Percentiles rank a stretch among this genome's conserved stretches.
Evolutionary conservation across 2,113 vertebrate species (phyloP).

Genomic region (Misgurnus mizolepis): DNA sequence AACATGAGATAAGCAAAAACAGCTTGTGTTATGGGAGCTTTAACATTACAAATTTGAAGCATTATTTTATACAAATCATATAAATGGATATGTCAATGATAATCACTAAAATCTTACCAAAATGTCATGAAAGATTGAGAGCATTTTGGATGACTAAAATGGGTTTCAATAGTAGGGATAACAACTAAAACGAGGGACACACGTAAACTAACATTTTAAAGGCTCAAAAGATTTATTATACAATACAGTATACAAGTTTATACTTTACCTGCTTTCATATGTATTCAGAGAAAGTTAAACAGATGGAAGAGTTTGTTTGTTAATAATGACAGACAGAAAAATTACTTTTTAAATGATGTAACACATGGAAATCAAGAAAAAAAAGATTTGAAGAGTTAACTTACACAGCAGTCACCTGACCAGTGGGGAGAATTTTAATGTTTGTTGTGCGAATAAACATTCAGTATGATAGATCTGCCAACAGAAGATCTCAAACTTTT

Average conservation of each 20-base stretch:
- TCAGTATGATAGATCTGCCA: constrained; percentile 60
- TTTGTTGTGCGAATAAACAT: constrained; percentile 59
- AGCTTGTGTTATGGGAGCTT: too few species aligned
- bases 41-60: too few species aligned
- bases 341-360: constrained; percentile 56
- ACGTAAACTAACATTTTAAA: too few species aligned
- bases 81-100: too few species aligned
- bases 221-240: too few species aligned
- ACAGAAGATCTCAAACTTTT: constrained; percentile 47
- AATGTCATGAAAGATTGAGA: not conserved
- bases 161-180: not conserved
- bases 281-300: constrained; percentile 50
- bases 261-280: constrained; percentile 36
- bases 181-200: too few species aligned
- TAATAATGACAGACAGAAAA: constrained; percentile 43
- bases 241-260: not conserved
- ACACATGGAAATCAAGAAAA: constrained; percentile 59
- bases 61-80: too few species aligned
- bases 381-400: constrained; percentile 30
- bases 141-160: not conserved
- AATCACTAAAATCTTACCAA: not conserved
- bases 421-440: not conserved
- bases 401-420: constrained; percentile 18
- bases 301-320: constrained; percentile 62
- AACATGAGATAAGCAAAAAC: too few species aligned